Evolutionary conservation across 2,797 vertebrate genomes (phyloP).

Genomic region (Adrianichthys oophorus): DNA sequence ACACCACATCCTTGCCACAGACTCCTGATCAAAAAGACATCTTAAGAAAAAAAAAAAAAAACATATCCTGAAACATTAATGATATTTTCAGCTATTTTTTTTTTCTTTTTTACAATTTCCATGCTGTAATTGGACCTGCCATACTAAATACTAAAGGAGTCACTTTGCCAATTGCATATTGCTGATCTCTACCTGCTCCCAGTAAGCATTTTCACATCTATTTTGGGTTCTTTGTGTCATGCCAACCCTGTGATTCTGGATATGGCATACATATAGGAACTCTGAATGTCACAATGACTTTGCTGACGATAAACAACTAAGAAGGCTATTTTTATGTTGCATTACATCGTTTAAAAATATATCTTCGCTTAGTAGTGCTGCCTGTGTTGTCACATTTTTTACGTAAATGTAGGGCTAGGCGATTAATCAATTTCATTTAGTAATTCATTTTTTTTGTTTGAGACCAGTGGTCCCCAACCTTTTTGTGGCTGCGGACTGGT

Average conservation of each 20-base stretch:
- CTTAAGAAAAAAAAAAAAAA: conserved; percentile 1
- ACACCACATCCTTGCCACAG: conserved; percentile 27
- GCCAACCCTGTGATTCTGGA: conserved; percentile 34
- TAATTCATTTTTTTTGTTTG: too few relatives aligned
- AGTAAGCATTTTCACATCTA: conserved; percentile 33
- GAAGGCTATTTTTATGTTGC: conserved; percentile 19
- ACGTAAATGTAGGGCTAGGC: too few relatives aligned
- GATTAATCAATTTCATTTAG: too few relatives aligned
- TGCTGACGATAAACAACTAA: conserved; percentile 29
- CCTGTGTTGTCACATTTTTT: too few relatives aligned
- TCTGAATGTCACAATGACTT: conserved; percentile 26
- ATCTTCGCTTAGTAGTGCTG: too few relatives aligned
- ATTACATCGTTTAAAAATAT: conserved; percentile 6
- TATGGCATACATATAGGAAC: conserved; percentile 18
- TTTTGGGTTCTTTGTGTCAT: conserved; percentile 54
- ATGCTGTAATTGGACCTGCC: too few relatives aligned
- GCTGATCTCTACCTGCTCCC: conserved; percentile 22
- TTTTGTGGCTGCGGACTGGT: too few relatives aligned
- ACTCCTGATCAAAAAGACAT: conserved; percentile 46
- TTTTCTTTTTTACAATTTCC: too few relatives aligned
- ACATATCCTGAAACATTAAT: too few relatives aligned
- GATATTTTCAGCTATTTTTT: too few relatives aligned
- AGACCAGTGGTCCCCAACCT: too few relatives aligned
- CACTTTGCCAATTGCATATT: conserved; percentile 50
- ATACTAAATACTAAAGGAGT: conserved; percentile 16